Percentiles rank a stretch among this genome's conserved stretches.
Conservation (phyloP, 1,140 invertebrate species). For the Aphaenogaster ashmeadi region DNA sequence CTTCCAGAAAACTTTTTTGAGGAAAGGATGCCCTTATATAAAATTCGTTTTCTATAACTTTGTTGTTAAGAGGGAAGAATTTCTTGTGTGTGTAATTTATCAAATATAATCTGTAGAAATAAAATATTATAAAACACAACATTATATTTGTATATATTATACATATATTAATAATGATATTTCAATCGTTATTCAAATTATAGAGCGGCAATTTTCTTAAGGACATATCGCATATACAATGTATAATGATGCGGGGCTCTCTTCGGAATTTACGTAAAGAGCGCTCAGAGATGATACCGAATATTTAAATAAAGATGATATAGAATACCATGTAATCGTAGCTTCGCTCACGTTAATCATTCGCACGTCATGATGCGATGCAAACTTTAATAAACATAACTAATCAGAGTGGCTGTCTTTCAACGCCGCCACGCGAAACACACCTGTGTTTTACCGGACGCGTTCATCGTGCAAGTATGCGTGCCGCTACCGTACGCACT, state of each 20-base stretch:
- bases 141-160: background rate
- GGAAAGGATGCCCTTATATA: background rate
- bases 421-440: constrained; percentile 19
- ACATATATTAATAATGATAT: background rate
- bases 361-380: background rate
- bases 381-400: constrained; percentile 24
- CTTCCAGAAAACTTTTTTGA: background rate
- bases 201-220: background rate
- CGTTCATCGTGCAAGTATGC: background rate
- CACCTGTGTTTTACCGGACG: constrained; percentile 33
- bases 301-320: background rate
- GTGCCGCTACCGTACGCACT: constrained; percentile 15
- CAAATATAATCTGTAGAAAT: background rate
- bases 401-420: constrained; percentile 37
- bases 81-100: background rate
- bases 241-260: background rate
- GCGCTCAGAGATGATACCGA: background rate
- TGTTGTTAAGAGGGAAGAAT: background rate
- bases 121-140: background rate
- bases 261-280: background rate
- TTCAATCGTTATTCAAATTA: background rate
- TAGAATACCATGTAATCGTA: background rate
- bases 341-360: constrained; percentile 2
- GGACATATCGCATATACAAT: background rate
- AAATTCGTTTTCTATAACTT: background rate